Percentiles rank a stretch among this genome's conserved stretches.
phyloP scores from a whole-genome alignment of 2,113 vertebrate genomes.

The Pelmatolapia mariae region DNA sequence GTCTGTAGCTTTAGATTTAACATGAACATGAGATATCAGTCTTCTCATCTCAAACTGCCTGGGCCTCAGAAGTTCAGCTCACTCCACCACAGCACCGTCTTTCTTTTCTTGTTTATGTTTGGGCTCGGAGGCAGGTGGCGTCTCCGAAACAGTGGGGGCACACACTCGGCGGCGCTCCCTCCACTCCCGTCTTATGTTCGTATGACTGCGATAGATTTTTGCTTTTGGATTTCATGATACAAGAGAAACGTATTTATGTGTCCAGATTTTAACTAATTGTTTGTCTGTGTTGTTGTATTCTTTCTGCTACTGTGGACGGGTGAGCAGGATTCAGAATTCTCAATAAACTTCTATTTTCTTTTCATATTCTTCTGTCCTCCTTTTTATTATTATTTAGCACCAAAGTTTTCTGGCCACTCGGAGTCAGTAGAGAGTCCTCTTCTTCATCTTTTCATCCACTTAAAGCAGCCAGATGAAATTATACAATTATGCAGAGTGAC shows the following conservation, averaged over 20 bases:
- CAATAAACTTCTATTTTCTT: conserved; percentile 79
- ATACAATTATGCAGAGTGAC: background rate
- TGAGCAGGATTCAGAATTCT: conserved; percentile 72
- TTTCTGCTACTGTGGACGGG: conserved; percentile 57
- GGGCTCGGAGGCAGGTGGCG: conserved; percentile 21
- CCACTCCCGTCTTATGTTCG: background rate
- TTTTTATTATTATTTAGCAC: background rate
- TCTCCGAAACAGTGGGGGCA: background rate
- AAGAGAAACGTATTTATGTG: conserved; percentile 50
- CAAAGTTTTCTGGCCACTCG: background rate
- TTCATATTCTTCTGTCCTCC: conserved; percentile 37
- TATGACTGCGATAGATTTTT: conserved; percentile 21
- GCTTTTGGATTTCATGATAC: conserved; percentile 30
- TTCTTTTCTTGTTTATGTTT: conserved; percentile 50
- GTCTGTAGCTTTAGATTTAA: background rate
- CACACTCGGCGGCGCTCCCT: background rate
- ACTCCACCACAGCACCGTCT: conserved; percentile 20
- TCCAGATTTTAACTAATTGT: conserved; percentile 51
- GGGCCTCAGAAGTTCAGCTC: conserved; percentile 17
- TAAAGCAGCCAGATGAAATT: background rate
- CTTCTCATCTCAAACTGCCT: background rate
- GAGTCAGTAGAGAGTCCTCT: conserved; percentile 2
- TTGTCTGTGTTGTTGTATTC: conserved; percentile 31
- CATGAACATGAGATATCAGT: background rate
- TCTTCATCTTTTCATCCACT: background rate